Percentiles rank a stretch among this genome's conserved stretches.
Conservation (phyloP, 2,888 invertebrate genomes). For the Agrilus mali region DNA sequence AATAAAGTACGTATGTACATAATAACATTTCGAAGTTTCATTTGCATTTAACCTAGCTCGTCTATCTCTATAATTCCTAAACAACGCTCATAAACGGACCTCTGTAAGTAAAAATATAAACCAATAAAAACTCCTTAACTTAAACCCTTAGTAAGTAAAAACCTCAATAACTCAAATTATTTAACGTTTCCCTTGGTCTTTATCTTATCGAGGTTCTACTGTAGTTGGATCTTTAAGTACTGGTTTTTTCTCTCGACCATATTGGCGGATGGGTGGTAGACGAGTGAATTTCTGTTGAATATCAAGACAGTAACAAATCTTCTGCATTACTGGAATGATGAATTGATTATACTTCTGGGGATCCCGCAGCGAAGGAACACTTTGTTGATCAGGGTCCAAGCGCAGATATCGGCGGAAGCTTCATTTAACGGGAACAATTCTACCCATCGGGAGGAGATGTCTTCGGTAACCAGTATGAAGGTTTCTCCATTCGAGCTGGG, state of each 20-base stretch:
- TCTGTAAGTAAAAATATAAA: too few relatives aligned
- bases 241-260: constrained; percentile 24
- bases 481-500: constrained; percentile 1
- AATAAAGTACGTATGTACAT: too few relatives aligned
- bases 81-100: too few relatives aligned
- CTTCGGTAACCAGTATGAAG: constrained; percentile 19
- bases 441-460: constrained; percentile 18
- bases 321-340: constrained; percentile 22
- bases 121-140: too few relatives aligned
- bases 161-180: too few relatives aligned
- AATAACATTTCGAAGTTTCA: too few relatives aligned
- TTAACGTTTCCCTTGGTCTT: too few relatives aligned
- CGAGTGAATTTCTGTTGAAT: constrained; percentile 18
- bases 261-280: constrained; percentile 20
- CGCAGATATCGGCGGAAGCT: background rate
- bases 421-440: constrained; percentile 12
- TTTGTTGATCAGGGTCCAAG: constrained; percentile 16
- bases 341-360: constrained; percentile 24
- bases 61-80: too few relatives aligned
- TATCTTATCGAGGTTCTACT: too few relatives aligned
- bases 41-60: too few relatives aligned
- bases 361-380: constrained; percentile 21
- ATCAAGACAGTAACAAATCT: constrained; percentile 17
- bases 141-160: too few relatives aligned
- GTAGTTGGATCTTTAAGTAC: constrained; percentile 18